Conservation (phyloP, 2,888 invertebrate genomes). For the Troilus luridus region DNA sequence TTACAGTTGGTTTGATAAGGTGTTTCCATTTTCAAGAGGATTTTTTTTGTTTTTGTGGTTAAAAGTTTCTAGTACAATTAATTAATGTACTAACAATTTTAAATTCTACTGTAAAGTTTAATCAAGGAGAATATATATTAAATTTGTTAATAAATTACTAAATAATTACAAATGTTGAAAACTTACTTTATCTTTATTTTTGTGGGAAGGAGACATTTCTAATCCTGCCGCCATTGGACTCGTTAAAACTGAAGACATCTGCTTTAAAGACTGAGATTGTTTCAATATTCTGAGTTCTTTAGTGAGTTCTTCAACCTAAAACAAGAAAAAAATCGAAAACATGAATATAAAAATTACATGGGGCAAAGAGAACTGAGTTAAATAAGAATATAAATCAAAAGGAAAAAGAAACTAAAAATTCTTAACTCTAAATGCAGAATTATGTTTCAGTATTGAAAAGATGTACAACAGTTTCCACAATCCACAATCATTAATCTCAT, state of each 20-base stretch:
- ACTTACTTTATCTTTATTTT: conserved; percentile 38
- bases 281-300: conserved; percentile 37
- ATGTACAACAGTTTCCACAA: neutral
- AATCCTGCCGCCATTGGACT: conserved; percentile 18
- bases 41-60: no score
- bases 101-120: no score
- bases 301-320: conserved; percentile 28
- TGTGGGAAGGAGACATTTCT: neutral
- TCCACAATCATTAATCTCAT: neutral
- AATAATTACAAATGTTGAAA: neutral
- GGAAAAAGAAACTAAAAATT: neutral
- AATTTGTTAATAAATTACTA: no score
- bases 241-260: conserved; percentile 37
- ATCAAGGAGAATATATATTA: no score
- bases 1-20: no score
- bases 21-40: no score
- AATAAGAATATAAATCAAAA: neutral
- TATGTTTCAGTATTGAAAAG: neutral
- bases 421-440: neutral
- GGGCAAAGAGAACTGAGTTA: neutral
- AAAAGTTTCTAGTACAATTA: no score
- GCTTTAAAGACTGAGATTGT: conserved; percentile 7
- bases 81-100: no score
- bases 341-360: neutral
- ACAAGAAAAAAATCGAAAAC: neutral